These are phyloP conservation scores for Nomada ferruginata DNA, from an alignment of 2,888 invertebrate genomes.

Conservation along the genomic window DNA sequence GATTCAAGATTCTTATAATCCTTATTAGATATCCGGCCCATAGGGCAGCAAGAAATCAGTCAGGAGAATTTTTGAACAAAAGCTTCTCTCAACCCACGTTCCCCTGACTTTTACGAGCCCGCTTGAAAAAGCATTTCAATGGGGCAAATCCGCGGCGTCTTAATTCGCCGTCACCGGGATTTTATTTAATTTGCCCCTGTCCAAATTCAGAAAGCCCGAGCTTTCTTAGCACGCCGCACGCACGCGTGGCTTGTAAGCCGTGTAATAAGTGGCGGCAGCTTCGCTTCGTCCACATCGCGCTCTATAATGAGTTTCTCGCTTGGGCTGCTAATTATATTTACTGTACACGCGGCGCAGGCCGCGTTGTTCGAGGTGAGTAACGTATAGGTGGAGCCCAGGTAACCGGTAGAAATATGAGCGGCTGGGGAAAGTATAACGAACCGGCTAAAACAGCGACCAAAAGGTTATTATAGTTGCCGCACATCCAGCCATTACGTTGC, in stretches of 20 bases:
- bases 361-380: constrained; percentile 55
- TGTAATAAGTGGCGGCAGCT: constrained; percentile 43
- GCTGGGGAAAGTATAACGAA: constrained; percentile 43
- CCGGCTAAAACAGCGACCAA: constrained; percentile 22
- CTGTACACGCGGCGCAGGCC: constrained; percentile 48
- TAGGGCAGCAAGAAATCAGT: neutral
- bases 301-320: constrained; percentile 66
- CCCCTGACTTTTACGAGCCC: neutral
- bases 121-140: neutral
- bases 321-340: constrained; percentile 71
- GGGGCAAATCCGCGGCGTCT: constrained; percentile 4
- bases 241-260: constrained; percentile 24
- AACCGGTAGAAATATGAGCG: constrained; percentile 52
- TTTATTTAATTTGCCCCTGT: constrained; percentile 38
- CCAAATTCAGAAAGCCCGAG: constrained; percentile 15
- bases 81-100: constrained; percentile 2
- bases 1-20: neutral
- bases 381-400: constrained; percentile 32
- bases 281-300: constrained; percentile 52
- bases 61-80: constrained; percentile 4
- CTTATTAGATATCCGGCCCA: neutral
- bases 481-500: constrained; percentile 40
- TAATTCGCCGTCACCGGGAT: constrained; percentile 10
- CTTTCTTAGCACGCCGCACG: neutral
- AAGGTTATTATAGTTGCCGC: constrained; percentile 34